These are phyloP conservation scores for Cetonia aurata DNA, from an alignment of 2,888 invertebrate genomes.

Conservation along the genomic window DNA sequence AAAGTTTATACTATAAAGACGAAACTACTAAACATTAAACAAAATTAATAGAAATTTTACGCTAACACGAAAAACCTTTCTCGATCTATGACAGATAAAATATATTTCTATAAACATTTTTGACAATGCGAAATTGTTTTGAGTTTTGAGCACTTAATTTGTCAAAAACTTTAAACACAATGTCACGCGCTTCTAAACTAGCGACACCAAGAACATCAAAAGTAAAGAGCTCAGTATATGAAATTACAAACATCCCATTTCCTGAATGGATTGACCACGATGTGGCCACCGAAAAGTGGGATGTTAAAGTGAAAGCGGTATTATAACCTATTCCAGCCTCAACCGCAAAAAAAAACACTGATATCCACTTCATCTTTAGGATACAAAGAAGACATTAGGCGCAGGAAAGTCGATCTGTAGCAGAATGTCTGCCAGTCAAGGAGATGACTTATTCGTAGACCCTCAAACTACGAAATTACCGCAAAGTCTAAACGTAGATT, in stretches of 20 bases:
- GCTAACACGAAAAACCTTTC: too few relatives aligned
- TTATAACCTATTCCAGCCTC: background rate
- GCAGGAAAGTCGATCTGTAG: background rate
- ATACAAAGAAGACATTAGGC: background rate
- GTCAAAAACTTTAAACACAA: slow-evolving; percentile 6
- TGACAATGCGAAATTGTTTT: too few relatives aligned
- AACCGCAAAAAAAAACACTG: background rate
- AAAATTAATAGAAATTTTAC: too few relatives aligned
- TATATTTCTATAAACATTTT: too few relatives aligned
- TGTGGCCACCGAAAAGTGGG: slow-evolving; percentile 61
- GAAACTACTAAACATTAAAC: too few relatives aligned
- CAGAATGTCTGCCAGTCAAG: slow-evolving; percentile 6
- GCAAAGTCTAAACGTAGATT: slow-evolving; percentile 44
- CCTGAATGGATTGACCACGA: slow-evolving; percentile 61
- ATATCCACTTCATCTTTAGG: slow-evolving; percentile 6
- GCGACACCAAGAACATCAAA: slow-evolving; percentile 12
- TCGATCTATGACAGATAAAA: too few relatives aligned
- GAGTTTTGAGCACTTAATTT: background rate
- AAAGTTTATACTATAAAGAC: too few relatives aligned
- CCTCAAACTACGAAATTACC: slow-evolving; percentile 50
- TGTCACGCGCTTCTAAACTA: slow-evolving; percentile 12
- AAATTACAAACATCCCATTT: slow-evolving; percentile 51
- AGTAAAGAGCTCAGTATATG: background rate
- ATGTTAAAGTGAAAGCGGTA: slow-evolving; percentile 40
- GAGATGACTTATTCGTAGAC: slow-evolving; percentile 46